Evolutionary conservation across 2,888 invertebrate genomes (phyloP).

Genomic region (Nomada fabriciana): DNA sequence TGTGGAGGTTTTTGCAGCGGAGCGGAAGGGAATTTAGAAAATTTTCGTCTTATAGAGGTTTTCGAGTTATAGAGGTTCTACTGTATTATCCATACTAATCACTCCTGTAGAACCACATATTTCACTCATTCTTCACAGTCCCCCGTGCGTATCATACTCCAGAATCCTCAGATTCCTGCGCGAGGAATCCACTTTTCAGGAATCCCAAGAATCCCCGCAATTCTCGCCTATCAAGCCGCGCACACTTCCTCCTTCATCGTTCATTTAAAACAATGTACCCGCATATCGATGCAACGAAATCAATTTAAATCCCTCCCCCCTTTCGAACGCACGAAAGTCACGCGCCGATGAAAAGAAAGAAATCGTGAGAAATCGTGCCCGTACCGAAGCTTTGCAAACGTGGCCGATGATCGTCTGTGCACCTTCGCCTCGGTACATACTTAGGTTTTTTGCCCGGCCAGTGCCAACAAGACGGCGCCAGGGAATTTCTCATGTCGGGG

Average conservation of each 20-base stretch:
- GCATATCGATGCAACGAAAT: not conserved
- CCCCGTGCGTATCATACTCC: constrained; percentile 2
- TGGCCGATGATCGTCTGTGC: constrained; percentile 31
- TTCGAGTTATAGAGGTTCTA: no score
- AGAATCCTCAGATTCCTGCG: constrained; percentile 3
- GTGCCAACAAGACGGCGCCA: constrained; percentile 70
- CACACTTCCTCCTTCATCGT: not conserved
- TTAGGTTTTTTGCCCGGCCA: constrained; percentile 57
- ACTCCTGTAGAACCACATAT: not conserved
- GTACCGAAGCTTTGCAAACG: constrained; percentile 20
- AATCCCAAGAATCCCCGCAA: not conserved
- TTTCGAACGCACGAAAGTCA: not conserved
- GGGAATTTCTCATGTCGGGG: constrained; percentile 69
- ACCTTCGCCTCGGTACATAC: constrained; percentile 42
- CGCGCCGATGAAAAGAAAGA: not conserved
- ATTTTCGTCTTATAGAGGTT: no score
- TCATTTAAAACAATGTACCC: not conserved
- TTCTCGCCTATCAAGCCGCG: not conserved
- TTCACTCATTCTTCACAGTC: not conserved
- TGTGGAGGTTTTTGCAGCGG: no score
- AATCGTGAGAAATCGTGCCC: not conserved
- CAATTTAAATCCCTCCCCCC: not conserved
- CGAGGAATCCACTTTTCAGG: not conserved
- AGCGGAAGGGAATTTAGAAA: no score
- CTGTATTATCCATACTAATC: not conserved